Conservation (phyloP, 2,113 vertebrate species). For the Aythya baeri region DNA sequence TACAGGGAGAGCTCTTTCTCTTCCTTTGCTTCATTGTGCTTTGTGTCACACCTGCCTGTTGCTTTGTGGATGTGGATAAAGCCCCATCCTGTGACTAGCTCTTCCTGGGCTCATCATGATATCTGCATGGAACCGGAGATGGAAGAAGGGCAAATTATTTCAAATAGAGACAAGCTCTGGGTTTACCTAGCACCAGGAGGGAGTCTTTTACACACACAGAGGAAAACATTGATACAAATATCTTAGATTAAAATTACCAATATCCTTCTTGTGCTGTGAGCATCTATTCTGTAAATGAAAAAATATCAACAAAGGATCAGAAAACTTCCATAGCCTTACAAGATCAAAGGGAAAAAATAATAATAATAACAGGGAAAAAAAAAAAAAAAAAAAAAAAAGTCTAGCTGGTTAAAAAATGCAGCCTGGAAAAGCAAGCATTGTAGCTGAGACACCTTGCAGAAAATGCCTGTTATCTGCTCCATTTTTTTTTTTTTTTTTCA, state of each 20-base stretch:
- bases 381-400: neutral
- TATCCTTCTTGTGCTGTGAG: neutral
- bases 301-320: neutral
- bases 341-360: neutral
- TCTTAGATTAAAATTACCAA: neutral
- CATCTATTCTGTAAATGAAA: neutral
- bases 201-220: neutral
- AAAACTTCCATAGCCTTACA: neutral
- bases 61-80: neutral
- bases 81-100: neutral
- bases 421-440: neutral
- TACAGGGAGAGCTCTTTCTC: neutral
- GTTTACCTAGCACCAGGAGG: neutral
- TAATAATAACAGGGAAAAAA: neutral
- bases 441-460: neutral
- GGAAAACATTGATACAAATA: neutral
- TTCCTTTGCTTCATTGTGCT: neutral
- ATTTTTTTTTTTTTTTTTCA: neutral
- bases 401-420: neutral
- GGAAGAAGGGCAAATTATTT: neutral
- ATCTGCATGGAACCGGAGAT: accelerated
- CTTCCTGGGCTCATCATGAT: neutral
- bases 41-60: neutral
- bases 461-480: neutral
- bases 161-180: neutral